Evolutionary conservation across 2,888 invertebrate species (phyloP), one percentile per base, ranked within the genome.

Genomic region (Aplocera efformata): DNA sequence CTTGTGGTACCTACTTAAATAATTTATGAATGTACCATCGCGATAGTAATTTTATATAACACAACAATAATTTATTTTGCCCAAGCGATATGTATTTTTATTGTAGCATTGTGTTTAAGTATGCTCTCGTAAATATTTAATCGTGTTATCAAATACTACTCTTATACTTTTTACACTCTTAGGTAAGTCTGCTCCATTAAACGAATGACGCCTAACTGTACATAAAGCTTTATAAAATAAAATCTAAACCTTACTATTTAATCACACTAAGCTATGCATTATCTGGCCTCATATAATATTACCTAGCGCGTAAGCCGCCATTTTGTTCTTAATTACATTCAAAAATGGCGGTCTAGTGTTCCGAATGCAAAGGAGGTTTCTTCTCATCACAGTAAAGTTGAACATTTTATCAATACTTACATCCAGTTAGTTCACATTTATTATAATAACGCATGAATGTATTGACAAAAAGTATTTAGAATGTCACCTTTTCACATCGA

Each of bases 81-180:
- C 73, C 78, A 84, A 86, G 86, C 86, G 86, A 86, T 86, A 86
- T 85, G 86, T 86, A 77, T 84, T 58, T 63, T 84, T 85, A 85
- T 86, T 85, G 85, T 86, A 84, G 79, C 83, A 77, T 72, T 73
- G 71, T 79, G 71, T 77, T 67, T 72, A 70, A 67, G 69, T 73
- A 79, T 72, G 74, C 72, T 63, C 68, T 65, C 58, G 55, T 77
- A 73, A 71, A 73, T 71, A 66, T 63, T 70, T 69, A 74, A 72
- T 75, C 66, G 72, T 79, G 75, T 74, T 85, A 84, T 84, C 82
- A 85, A 86, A 85, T 83, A 83, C 84, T 84, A 85, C 75, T 65
- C 73, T 79, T 82, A 81, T 17, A 17, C 13, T 17, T 17, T 73
- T 69, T 82, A 80, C 78, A 82, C 77, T 82, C 67, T 69, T 80